Base-by-base conservation (phyloP, 2,113 vertebrate genomes). In the Gorsachius goisagi region DNA sequence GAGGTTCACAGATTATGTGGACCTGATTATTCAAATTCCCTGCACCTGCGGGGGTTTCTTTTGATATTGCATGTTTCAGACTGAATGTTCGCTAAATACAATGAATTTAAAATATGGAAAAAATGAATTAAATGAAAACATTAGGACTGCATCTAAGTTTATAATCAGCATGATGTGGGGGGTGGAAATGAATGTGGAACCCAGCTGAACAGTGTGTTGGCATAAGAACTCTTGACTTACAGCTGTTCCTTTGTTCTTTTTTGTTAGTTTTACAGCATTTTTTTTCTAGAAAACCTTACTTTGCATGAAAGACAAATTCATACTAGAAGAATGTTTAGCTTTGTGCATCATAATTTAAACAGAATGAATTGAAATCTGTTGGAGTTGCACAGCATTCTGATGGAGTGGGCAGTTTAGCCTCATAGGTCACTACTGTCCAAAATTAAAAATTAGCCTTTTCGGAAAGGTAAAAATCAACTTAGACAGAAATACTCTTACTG, bases 161-260 rank as follows among this genome's bases (percentile, higher is more conserved):
- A 95, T 95, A 97, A 97, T 94, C 97, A 96, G 94, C 90, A 75
- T 2, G 64, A 91, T 94, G 78, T 92, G 87, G 96, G 89, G 86
- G 86, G 89, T 96, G 89, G 87, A 96, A 96, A 92, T 95, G 80
- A 97, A 96, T 96, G 96, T 95, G 84, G 86, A 96, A 96, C 89
- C 92, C 97, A 97, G 97, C 96, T 97, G 96, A 96, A 95, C 78
- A 97, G 81, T 86, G 78, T 95, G 89, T 96, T 96, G 96, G 91
- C 97, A 97, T 95, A 96, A 91, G 95, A 97, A 93, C 95, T 91
- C 96, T 96, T 97, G 96, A 97, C 92, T 95, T 96, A 96, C 93
- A 94, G 95, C 95, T 96, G 95, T 97, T 95, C 88, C 91, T 97
- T 95, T 96, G 95, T 96, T 97, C 87, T 93, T 88, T 95, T 96